phyloP scores from a whole-genome alignment of 2,113 vertebrate genomes.

The Glaucomys volans region DNA sequence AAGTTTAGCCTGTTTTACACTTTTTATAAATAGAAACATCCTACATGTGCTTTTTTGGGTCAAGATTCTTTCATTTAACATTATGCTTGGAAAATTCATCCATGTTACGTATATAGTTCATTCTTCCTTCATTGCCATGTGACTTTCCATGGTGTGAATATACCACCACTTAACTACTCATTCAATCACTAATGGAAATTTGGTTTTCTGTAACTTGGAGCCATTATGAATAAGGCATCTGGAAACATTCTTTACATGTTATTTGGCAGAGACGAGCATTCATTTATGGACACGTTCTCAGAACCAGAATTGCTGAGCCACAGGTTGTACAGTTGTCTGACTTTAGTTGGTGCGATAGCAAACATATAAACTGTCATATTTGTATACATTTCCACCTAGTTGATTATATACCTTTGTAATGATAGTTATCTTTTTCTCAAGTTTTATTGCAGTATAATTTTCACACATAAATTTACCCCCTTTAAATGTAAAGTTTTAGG shows the following conservation, averaged over 20 bases:
- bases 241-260: background rate
- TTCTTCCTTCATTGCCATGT: background rate
- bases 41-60: background rate
- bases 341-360: background rate
- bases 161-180: background rate
- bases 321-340: background rate
- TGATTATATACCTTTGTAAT: slow-evolving; percentile 13
- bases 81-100: background rate
- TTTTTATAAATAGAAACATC: background rate
- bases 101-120: background rate
- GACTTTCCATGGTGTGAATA: background rate
- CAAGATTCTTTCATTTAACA: background rate
- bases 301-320: background rate
- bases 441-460: slow-evolving; percentile 29
- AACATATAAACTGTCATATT: slow-evolving; percentile 2
- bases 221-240: background rate
- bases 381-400: background rate
- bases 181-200: background rate
- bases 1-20: background rate
- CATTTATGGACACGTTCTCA: background rate
- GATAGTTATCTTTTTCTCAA: background rate
- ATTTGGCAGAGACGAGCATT: background rate
- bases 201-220: background rate
- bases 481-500: slow-evolving; percentile 58
- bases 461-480: background rate